Evolutionary conservation across 2,888 invertebrate species (phyloP).

Genomic region (Melieria omissa): DNA sequence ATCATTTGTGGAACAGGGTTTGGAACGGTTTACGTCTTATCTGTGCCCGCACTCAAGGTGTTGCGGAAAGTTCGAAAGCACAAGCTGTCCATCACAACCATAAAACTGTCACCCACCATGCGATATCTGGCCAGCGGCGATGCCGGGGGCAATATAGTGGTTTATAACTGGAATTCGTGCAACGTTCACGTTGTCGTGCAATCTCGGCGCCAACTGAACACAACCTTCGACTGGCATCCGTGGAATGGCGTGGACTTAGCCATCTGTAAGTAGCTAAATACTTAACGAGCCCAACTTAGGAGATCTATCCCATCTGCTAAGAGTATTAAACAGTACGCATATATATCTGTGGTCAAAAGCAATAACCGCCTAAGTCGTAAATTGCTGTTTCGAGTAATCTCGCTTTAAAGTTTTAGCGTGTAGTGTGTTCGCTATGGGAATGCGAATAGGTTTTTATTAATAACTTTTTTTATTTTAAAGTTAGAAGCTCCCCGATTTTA

Average conservation of each 20-base stretch:
- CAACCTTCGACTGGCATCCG: slow-evolving; percentile 67
- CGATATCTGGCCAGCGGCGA: slow-evolving; percentile 61
- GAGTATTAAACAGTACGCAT: too few relatives aligned
- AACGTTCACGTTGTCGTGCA: slow-evolving; percentile 49
- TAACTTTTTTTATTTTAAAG: too few relatives aligned
- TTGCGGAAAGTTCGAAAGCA: slow-evolving; percentile 49
- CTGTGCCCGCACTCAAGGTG: slow-evolving; percentile 45
- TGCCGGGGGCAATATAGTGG: slow-evolving; percentile 53
- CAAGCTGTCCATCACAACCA: slow-evolving; percentile 49
- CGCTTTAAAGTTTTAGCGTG: too few relatives aligned
- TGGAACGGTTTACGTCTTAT: slow-evolving; percentile 54
- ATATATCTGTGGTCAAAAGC: too few relatives aligned
- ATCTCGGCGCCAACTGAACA: slow-evolving; percentile 47
- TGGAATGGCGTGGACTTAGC: slow-evolving; percentile 66
- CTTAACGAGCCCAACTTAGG: too few relatives aligned
- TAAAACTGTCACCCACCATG: slow-evolving; percentile 59
- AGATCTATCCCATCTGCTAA: too few relatives aligned
- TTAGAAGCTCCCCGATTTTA: too few relatives aligned
- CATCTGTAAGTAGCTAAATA: slow-evolving; percentile 58
- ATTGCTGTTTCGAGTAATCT: too few relatives aligned
- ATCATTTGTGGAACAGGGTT: slow-evolving; percentile 58
- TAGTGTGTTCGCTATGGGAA: too few relatives aligned
- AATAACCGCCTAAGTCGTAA: too few relatives aligned
- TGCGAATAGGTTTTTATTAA: too few relatives aligned
- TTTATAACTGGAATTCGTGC: slow-evolving; percentile 53